Conservation (phyloP, 2,797 vertebrate species). For the Melanotaenia pygmaea region DNA sequence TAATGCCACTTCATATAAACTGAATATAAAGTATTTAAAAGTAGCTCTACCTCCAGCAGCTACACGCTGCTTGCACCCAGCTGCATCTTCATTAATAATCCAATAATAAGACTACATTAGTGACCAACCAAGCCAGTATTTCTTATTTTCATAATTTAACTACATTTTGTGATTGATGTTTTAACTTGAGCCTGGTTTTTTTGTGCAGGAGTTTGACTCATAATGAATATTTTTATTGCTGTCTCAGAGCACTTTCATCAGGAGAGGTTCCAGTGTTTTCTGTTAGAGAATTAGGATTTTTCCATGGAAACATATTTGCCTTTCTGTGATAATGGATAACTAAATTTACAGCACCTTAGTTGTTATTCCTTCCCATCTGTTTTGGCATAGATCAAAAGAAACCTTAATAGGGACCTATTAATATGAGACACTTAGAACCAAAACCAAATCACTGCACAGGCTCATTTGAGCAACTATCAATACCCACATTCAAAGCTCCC, state of each 20-base stretch:
- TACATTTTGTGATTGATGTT: neutral
- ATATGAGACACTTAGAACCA: conserved; percentile 41
- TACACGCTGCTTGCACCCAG: neutral
- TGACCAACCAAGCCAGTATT: neutral
- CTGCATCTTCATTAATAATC: conserved; percentile 9
- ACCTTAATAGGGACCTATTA: conserved; percentile 66
- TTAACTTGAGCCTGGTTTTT: neutral
- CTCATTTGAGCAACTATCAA: conserved; percentile 35
- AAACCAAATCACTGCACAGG: conserved; percentile 41
- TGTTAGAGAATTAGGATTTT: neutral
- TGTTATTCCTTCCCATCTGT: conserved; percentile 8
- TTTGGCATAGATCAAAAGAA: conserved; percentile 18
- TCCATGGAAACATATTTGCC: neutral
- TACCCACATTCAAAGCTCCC: conserved; percentile 30
- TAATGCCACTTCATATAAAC: neutral
- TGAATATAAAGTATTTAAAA: conserved; percentile 1
- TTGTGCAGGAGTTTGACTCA: neutral
- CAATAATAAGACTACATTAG: conserved; percentile 10
- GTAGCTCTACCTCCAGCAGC: neutral
- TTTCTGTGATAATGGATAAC: conserved; percentile 16
- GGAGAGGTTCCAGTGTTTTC: neutral
- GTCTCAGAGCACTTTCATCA: neutral
- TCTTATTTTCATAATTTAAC: neutral
- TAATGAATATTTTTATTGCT: neutral
- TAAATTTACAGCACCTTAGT: conserved; percentile 17